Percentiles rank a stretch among this genome's conserved stretches.
These are phyloP conservation scores for Drosophila pseudotakahashii DNA, from an alignment of 2,888 invertebrate genomes.

Conservation along the genomic window DNA sequence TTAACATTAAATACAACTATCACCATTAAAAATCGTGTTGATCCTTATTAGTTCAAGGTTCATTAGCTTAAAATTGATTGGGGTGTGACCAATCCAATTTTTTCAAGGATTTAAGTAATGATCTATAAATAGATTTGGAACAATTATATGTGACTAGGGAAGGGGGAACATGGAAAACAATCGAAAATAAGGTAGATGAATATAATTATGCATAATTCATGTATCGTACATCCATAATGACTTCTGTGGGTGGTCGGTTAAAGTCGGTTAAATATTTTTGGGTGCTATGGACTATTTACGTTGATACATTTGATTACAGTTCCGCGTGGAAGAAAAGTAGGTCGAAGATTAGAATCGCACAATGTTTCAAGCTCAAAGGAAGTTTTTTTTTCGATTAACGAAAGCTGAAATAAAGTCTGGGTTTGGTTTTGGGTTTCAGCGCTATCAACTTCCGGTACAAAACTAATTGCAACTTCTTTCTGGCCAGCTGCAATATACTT, in stretches of 20 bases:
- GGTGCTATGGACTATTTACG: constrained; percentile 14
- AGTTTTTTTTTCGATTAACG: constrained; percentile 15
- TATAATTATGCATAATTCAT: constrained; percentile 42
- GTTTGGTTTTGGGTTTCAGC: neutral
- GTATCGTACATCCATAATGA: constrained; percentile 32
- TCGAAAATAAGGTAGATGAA: constrained; percentile 12
- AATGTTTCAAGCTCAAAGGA: constrained; percentile 6
- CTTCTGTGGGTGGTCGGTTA: constrained; percentile 8
- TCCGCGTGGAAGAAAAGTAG: constrained; percentile 1
- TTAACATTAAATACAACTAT: too few species aligned
- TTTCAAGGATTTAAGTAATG: constrained; percentile 7
- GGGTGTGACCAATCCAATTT: constrained; percentile 10
- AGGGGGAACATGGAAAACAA: constrained; percentile 13
- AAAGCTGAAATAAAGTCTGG: constrained; percentile 10
- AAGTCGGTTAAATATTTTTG: constrained; percentile 4
- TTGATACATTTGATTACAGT: neutral
- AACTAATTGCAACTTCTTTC: constrained; percentile 1
- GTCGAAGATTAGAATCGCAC: constrained; percentile 55
- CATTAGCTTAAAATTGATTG: constrained; percentile 1
- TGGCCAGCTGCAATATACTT: constrained; percentile 27
- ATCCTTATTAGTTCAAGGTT: constrained; percentile 29
- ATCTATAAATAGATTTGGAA: constrained; percentile 31
- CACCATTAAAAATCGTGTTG: neutral
- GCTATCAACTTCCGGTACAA: neutral
- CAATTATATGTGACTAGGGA: neutral